A percentile compares a stretch with the other conserved stretches of the same genome.
Evolutionary conservation across 2,888 invertebrate genomes (phyloP).

Genomic region (Crocallis elinguaria): DNA sequence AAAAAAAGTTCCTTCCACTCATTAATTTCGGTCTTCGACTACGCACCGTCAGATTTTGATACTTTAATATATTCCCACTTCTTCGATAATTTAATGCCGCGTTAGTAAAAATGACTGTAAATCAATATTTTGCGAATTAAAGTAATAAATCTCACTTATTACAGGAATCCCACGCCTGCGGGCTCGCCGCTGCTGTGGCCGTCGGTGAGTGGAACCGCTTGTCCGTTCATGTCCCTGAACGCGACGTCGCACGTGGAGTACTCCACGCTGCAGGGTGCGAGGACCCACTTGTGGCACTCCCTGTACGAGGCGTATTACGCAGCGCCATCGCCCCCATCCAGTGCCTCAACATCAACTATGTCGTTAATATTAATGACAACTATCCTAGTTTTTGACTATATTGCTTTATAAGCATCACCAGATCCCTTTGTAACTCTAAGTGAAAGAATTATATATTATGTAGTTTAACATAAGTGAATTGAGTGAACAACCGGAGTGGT

Average conservation of each 20-base stretch:
- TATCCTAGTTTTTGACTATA: not conserved
- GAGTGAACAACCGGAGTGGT: no score
- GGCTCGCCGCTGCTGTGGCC: not conserved
- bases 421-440: no score
- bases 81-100: not conserved
- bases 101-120: not conserved
- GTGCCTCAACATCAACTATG: not conserved
- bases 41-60: no score
- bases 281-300: slow-evolving; percentile 17
- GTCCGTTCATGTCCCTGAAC: slow-evolving; percentile 3
- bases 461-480: no score
- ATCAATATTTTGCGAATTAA: no score
- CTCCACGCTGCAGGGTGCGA: slow-evolving; percentile 9
- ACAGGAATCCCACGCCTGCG: not conserved
- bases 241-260: slow-evolving; percentile 31
- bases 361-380: not conserved
- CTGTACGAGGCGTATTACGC: not conserved
- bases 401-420: not conserved
- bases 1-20: no score
- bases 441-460: no score
- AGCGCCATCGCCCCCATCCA: not conserved
- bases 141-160: not conserved
- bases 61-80: no score
- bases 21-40: no score
- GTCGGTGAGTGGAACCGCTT: not conserved